These are phyloP conservation scores for Prostheceraeus crozeri DNA, from an alignment of 2,888 invertebrate species.

Conservation along the genomic window DNA sequence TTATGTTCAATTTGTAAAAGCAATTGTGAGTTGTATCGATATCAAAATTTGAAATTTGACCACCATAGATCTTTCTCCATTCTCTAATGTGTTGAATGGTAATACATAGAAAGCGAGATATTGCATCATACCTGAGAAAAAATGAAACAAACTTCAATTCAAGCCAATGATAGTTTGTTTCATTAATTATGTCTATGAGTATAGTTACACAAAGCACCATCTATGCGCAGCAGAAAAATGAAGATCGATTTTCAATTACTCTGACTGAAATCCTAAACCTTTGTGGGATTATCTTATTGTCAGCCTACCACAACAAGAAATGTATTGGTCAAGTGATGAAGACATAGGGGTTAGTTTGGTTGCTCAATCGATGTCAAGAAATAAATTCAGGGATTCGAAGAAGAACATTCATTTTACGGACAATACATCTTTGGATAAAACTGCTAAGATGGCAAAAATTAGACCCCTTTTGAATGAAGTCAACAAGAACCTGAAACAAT, in stretches of 20 bases:
- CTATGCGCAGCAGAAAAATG: not conserved
- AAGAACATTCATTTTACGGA: conserved; percentile 38
- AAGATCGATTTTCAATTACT: conserved; percentile 1
- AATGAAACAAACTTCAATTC: no score
- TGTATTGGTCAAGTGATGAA: conserved; percentile 38
- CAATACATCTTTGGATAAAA: conserved; percentile 31
- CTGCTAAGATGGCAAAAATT: conserved; percentile 40
- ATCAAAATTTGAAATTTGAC: no score
- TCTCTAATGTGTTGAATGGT: no score
- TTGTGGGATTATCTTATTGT: not conserved
- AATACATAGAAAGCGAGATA: no score
- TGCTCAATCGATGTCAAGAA: conserved; percentile 29
- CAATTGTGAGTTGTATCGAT: no score
- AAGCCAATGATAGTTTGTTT: no score
- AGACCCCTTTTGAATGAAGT: conserved; percentile 33
- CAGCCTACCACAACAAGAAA: conserved; percentile 30
- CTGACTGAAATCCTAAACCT: conserved; percentile 3
- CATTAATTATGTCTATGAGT: no score
- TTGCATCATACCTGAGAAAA: no score
- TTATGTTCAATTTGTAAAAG: no score
- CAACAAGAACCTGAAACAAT: conserved; percentile 35
- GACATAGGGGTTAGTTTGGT: conserved; percentile 37
- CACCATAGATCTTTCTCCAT: no score
- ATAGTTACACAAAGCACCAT: no score
- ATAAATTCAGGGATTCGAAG: conserved; percentile 39